phyloP scores from a whole-genome alignment of 2,797 vertebrate species.

The Cryptoblepharus egeriae region DNA sequence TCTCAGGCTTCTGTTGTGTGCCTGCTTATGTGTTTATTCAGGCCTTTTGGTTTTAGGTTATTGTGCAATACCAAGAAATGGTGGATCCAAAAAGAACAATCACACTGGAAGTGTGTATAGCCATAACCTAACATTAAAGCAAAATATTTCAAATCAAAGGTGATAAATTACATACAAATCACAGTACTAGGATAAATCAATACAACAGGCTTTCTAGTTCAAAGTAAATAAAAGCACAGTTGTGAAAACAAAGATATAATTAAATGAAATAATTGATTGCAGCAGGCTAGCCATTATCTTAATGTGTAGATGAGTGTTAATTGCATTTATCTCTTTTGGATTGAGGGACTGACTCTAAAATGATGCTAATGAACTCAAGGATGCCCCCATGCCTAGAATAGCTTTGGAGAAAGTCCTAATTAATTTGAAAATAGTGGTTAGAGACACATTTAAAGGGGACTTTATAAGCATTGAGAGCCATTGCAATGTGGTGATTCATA shows the following conservation, averaged over 20 bases:
- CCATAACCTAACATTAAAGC: constrained; percentile 49
- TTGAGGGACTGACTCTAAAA: background rate
- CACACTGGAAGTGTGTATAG: constrained; percentile 19
- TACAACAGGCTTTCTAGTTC: constrained; percentile 20
- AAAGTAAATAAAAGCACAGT: constrained; percentile 46
- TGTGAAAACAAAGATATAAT: constrained; percentile 38
- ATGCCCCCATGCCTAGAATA: constrained; percentile 31
- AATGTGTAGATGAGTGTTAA: constrained; percentile 37
- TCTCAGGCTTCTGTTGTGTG: constrained; percentile 29
- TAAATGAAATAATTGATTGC: constrained; percentile 55
- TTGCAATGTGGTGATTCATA: background rate
- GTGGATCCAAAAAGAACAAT: constrained; percentile 31
- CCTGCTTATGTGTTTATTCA: background rate
- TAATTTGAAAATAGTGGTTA: constrained; percentile 31
- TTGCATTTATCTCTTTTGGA: constrained; percentile 33
- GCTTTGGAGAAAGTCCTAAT: constrained; percentile 27
- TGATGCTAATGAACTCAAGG: constrained; percentile 31
- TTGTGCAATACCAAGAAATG: constrained; percentile 40
- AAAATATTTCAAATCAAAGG: constrained; percentile 46
- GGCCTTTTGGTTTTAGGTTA: constrained; percentile 32
- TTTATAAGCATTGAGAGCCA: background rate
- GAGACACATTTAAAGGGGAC: constrained; percentile 14
- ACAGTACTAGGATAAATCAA: constrained; percentile 34
- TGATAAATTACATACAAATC: constrained; percentile 42
- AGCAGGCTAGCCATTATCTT: constrained; percentile 31